Evolutionary conservation across 2,888 invertebrate species (phyloP).

Genomic region (Helicoverpa assulta): DNA sequence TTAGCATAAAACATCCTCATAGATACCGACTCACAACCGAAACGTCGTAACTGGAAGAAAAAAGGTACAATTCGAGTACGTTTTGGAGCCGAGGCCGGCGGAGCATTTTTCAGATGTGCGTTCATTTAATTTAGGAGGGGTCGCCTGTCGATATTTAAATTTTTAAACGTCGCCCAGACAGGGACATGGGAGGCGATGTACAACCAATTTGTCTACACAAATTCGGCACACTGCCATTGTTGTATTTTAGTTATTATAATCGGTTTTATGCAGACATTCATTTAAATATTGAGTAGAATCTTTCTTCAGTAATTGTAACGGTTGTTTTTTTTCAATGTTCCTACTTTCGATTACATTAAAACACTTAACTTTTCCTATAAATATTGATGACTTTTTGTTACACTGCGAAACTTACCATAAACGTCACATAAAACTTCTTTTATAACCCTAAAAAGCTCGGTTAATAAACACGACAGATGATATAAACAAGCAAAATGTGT

Average conservation of each 20-base stretch:
- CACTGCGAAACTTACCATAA: conserved; percentile 18
- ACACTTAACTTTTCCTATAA: not conserved
- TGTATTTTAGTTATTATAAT: conserved; percentile 54
- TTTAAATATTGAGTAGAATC: not conserved
- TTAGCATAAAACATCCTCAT: conserved; percentile 64
- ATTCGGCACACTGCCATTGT: conserved; percentile 76
- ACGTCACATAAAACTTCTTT: conserved; percentile 30
- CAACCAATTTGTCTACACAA: conserved; percentile 84
- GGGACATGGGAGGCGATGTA: conserved; percentile 67
- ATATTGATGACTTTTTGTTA: conserved; percentile 5
- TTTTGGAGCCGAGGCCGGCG: conserved; percentile 63
- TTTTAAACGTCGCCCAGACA: conserved; percentile 85
- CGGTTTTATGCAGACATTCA: conserved; percentile 23
- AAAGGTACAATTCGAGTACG: conserved; percentile 58
- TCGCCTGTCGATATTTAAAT: conserved; percentile 87
- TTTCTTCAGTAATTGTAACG: not conserved
- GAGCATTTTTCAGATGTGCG: conserved; percentile 79
- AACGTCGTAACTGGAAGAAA: conserved; percentile 66
- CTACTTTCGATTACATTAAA: too few species aligned
- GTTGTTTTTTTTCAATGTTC: too few species aligned
- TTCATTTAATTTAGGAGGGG: conserved; percentile 85
- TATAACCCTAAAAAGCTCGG: conserved; percentile 50
- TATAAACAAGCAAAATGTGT: conserved; percentile 80
- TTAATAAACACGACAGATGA: conserved; percentile 80
- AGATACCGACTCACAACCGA: conserved; percentile 53